Evolutionary conservation across 2,888 invertebrate species (phyloP).

Genomic region (Drosophila hawaiiensis): DNA sequence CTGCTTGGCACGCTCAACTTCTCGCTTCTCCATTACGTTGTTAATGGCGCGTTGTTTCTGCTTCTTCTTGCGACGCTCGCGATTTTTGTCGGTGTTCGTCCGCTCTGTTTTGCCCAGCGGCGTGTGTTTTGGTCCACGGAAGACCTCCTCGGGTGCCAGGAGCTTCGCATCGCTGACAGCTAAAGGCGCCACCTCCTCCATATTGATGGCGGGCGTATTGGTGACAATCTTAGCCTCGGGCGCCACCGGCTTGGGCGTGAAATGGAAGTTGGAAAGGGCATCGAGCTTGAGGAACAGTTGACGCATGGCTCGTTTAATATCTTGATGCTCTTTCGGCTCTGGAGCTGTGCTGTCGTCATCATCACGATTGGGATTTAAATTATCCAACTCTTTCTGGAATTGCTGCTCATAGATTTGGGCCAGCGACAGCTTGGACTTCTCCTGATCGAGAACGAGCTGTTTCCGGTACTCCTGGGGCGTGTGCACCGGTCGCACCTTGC

Average conservation of each 20-base stretch:
- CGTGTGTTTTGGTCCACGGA: constrained; percentile 87
- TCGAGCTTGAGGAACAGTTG: constrained; percentile 94
- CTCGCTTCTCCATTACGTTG: constrained; percentile 86
- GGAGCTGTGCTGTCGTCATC: constrained; percentile 86
- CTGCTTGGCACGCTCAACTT: constrained; percentile 85
- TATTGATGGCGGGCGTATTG: constrained; percentile 94
- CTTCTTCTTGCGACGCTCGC: constrained; percentile 95
- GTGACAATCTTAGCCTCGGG: constrained; percentile 96
- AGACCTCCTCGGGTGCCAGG: constrained; percentile 97
- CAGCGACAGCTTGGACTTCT: constrained; percentile 96
- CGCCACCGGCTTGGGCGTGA: constrained; percentile 93
- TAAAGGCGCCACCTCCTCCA: constrained; percentile 98
- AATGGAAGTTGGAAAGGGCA: constrained; percentile 97
- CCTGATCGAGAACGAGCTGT: constrained; percentile 94
- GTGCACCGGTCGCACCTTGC: constrained; percentile 93
- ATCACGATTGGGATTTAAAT: constrained; percentile 76
- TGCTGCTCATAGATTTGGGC: constrained; percentile 97
- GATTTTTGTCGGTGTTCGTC: constrained; percentile 93
- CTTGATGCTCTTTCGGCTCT: constrained; percentile 91
- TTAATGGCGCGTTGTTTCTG: constrained; percentile 88
- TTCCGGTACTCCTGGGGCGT: constrained; percentile 94
- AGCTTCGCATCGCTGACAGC: constrained; percentile 93
- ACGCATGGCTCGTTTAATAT: constrained; percentile 91
- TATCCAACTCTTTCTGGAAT: constrained; percentile 89
- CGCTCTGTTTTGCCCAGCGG: constrained; percentile 91